Base-by-base conservation (phyloP, 2,113 vertebrate genomes). In the Puma concolor region DNA sequence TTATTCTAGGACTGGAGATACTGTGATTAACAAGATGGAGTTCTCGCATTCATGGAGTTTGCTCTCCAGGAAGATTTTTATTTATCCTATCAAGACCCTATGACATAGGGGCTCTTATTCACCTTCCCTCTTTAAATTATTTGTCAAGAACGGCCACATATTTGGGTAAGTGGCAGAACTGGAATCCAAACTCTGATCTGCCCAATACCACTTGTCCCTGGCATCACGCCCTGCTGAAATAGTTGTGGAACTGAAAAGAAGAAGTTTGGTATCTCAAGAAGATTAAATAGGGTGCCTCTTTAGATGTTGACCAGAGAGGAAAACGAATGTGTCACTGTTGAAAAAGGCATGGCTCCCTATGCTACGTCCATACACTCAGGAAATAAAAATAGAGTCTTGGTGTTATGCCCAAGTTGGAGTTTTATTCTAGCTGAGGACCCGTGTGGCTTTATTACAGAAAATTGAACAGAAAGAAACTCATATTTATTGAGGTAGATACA, bases 381-480 rank as follows among this genome's bases (percentile, higher is more conserved):
- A 96, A 93, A 23, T 60, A 94, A 93, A 74, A 54, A 27, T 16
- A 77, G 67, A 88, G 94, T 72, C 0, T 5, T 3, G 52, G 23
- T 76, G 27, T 90, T 85, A 92, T 0, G 38, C 29, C 19, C 29
- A 67, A 57, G 6, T 44, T 27, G 41, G 11, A 64, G 66, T 17
- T 95, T 72, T 88, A 67, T 80, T 93, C 74, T 38, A 69, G 41
- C 67, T n/a, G 10, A 93, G 31, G 54, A 16, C 9, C n/a, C 10
- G 52, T 27, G 7, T 71, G 57, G 12, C 21, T 88, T 92, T 92
- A 38, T 84, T 91, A 71, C n/a, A 84, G 38, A 96, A 94, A 87
- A 84, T 12, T 33, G 25, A 85, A 50, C 44, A 74, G 63, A 94
- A 94, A 91, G 57, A 74, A 83, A 48, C 25, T 94, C 14, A 44